A percentile compares a stretch with the other conserved stretches of the same genome.
Conservation (phyloP, 1,140 invertebrate species). For the Papilio xuthus region DNA sequence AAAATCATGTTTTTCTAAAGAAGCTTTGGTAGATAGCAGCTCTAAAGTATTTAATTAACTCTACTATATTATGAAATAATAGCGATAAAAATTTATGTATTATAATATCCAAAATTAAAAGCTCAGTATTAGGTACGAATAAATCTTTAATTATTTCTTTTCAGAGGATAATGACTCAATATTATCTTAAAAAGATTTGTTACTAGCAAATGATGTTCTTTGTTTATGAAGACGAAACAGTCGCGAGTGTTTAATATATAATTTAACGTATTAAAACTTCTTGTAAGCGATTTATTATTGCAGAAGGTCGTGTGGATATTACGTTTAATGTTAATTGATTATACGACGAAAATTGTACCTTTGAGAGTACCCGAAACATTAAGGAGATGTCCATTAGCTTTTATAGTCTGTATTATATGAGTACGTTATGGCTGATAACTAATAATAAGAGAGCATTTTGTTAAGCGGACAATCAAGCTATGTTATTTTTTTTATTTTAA, state of each 20-base stretch:
- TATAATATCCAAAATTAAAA: too few relatives aligned
- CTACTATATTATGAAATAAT: too few relatives aligned
- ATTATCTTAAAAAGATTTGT: not conserved
- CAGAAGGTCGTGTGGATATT: not conserved
- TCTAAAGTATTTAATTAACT: too few relatives aligned
- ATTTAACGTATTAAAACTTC: not conserved
- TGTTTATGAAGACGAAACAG: not conserved
- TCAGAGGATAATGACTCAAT: not conserved
- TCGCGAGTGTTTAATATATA: not conserved
- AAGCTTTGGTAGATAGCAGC: too few relatives aligned
- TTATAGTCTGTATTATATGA: not conserved
- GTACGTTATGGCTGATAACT: not conserved
- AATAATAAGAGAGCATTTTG: not conserved
- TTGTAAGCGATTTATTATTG: not conserved
- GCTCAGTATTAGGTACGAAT: too few relatives aligned
- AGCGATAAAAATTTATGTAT: too few relatives aligned
- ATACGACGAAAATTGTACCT: not conserved
- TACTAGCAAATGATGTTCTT: not conserved
- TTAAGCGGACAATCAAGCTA: not conserved
- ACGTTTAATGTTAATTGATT: conserved; percentile 4
- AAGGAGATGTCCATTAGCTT: conserved; percentile 1
- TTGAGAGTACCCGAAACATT: not conserved
- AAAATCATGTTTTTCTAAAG: too few relatives aligned
- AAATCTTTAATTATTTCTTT: not conserved
- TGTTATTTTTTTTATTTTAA: too few relatives aligned